phyloP scores from a whole-genome alignment of 2,888 invertebrate genomes.

The Hypsopygia costalis region DNA sequence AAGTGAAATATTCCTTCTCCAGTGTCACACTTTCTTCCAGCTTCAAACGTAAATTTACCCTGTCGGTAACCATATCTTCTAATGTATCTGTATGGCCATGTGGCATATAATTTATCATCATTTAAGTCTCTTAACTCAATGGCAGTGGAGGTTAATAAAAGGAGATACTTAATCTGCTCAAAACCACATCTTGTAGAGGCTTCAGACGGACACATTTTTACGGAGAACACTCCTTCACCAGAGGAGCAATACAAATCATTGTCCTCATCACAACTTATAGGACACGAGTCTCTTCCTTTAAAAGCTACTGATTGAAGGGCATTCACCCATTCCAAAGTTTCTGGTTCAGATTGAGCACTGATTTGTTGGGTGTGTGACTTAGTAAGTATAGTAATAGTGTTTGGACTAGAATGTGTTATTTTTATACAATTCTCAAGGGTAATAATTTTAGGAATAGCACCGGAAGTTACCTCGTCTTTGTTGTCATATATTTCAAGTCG shows the following conservation, averaged over 20 bases:
- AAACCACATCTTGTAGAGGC: constrained; percentile 89
- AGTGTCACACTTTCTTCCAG: constrained; percentile 91
- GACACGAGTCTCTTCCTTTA: constrained; percentile 82
- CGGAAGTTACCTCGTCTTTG: constrained; percentile 84
- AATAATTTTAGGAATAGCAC: constrained; percentile 86
- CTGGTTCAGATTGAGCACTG: constrained; percentile 82
- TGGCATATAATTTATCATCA: constrained; percentile 83
- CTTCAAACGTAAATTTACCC: constrained; percentile 93
- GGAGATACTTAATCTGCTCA: constrained; percentile 85
- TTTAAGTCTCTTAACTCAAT: constrained; percentile 86
- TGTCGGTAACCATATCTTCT: constrained; percentile 92
- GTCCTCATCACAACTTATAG: constrained; percentile 87
- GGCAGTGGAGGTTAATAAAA: constrained; percentile 87
- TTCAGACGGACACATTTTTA: constrained; percentile 88
- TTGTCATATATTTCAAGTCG: constrained; percentile 92
- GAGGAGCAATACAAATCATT: constrained; percentile 94
- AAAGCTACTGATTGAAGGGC: constrained; percentile 91
- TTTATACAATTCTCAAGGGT: constrained; percentile 94
- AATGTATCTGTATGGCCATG: constrained; percentile 92
- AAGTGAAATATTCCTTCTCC: constrained; percentile 91
- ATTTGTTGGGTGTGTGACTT: constrained; percentile 85
- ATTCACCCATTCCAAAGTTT: constrained; percentile 88
- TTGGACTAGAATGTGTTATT: constrained; percentile 84
- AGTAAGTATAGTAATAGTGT: constrained; percentile 86
- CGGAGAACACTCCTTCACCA: constrained; percentile 90